Evolutionary conservation across 2,113 vertebrate species (phyloP), one percentile per base, ranked within the genome.

Genomic region (Pandion haliaetus): DNA sequence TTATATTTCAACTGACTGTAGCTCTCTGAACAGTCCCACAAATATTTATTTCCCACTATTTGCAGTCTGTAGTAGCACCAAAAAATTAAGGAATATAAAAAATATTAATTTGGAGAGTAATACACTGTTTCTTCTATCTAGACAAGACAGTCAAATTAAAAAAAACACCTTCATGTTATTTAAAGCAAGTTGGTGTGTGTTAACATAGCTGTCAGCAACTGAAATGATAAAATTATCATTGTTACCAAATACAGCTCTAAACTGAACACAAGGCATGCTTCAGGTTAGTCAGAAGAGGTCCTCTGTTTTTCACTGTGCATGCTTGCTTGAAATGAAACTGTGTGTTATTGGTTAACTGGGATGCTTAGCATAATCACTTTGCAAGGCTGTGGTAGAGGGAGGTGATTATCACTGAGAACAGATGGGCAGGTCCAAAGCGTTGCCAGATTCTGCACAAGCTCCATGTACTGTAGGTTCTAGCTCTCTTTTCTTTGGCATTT

Each of bases 281-380:
- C 96, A 88, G 82, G 94, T 98, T 98, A 95, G 98, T 97, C 98
- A 98, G 98, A 98, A 98, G 98, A 97, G 98, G 97, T 98, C 96
- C 98, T 97, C 97, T 98, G 96, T 95, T 97, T 98, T 97, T 97
- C 98, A 94, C 96, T 93, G 86, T 98, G 92, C 95, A 70, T 20
- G 96, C 94, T 95, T 97, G 97, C 97, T 97, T 95, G 95, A 97
- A 98, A 97, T 97, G 98, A 97, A 98, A 96, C 98, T 97, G 97
- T 98, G 90, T 97, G 98, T 98, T 98, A 98, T 98, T 98, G 98
- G 98, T 98, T 98, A 98, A 98, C 98, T 96, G 96, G 94, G 94
- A 99, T 98, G 98, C 99, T 99, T 98, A 98, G 98, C 97, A 98
- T 98, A 99, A 98, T 99, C 98, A 99, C 98, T 99, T 98, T 97